Evolutionary conservation across 2,797 vertebrate genomes (phyloP).

Genomic region (Smutsia gigantea): DNA sequence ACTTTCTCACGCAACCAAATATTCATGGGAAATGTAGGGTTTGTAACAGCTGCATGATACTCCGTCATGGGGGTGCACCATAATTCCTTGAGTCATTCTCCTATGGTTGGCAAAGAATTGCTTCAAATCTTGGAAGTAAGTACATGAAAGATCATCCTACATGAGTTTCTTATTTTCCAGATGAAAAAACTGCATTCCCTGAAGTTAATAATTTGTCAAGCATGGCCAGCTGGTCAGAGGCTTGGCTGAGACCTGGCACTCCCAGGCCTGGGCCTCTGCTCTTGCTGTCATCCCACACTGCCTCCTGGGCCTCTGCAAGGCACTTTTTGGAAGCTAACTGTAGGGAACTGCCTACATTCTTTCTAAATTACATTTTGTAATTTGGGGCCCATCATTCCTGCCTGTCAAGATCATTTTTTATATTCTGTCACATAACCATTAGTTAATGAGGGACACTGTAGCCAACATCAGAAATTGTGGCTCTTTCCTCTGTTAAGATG

Average conservation of each 20-base stretch:
- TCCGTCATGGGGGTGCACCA: background rate
- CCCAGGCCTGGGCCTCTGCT: background rate
- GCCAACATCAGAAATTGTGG: constrained; percentile 38
- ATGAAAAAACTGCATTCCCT: constrained; percentile 16
- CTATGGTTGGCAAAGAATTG: constrained; percentile 36
- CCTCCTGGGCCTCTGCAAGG: background rate
- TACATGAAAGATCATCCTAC: background rate
- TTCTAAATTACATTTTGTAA: constrained; percentile 70
- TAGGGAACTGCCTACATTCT: constrained; percentile 69
- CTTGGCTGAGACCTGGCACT: background rate
- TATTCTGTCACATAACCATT: constrained; percentile 69
- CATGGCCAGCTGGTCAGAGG: background rate
- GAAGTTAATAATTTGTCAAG: background rate
- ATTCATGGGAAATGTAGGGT: constrained; percentile 42
- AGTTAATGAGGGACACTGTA: constrained; percentile 55
- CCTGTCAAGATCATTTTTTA: constrained; percentile 60
- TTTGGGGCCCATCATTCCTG: constrained; percentile 57
- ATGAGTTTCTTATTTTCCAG: constrained; percentile 41
- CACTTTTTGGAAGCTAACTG: constrained; percentile 37
- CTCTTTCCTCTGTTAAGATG: constrained; percentile 35
- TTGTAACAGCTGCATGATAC: constrained; percentile 26
- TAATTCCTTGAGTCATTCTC: background rate
- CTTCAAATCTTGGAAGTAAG: constrained; percentile 39
- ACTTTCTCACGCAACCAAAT: constrained; percentile 45
- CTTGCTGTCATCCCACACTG: background rate